Conservation (phyloP, 2,797 vertebrate species). For the Cephalopachus bancanus region DNA sequence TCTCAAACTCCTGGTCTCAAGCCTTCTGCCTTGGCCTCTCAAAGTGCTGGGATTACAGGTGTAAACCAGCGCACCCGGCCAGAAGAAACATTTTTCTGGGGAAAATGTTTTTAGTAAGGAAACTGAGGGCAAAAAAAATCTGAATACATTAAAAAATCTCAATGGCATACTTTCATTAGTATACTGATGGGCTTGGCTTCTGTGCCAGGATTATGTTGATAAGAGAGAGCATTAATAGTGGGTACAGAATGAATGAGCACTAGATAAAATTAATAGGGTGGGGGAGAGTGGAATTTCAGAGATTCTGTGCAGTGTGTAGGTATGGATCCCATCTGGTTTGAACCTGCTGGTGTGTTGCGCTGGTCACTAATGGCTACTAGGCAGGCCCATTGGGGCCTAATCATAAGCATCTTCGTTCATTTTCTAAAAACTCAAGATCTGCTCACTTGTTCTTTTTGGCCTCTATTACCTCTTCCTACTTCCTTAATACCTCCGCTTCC, state of each 20-base stretch:
- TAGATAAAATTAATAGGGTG: not conserved
- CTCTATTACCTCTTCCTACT: not conserved
- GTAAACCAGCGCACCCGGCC: no score
- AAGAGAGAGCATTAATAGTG: not conserved
- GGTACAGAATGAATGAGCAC: not conserved
- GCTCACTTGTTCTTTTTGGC: not conserved
- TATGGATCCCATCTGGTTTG: not conserved
- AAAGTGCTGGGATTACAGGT: no score
- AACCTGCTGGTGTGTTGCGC: not conserved
- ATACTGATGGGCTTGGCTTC: not conserved
- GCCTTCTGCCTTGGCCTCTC: no score
- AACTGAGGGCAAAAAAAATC: not conserved
- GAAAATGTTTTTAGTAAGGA: constrained; percentile 13
- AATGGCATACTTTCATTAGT: not conserved
- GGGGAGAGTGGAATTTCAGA: not conserved
- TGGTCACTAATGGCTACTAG: not conserved
- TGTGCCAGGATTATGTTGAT: not conserved
- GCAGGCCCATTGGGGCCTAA: not conserved
- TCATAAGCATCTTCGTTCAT: not conserved
- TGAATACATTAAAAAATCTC: not conserved
- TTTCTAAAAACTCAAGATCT: constrained; percentile 9
- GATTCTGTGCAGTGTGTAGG: not conserved
- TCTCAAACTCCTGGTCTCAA: no score
- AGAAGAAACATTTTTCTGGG: constrained; percentile 32
- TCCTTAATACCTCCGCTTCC: not conserved